phyloP scores from a whole-genome alignment of 1,140 invertebrate species.

The Cardiocondyla obscurior region DNA sequence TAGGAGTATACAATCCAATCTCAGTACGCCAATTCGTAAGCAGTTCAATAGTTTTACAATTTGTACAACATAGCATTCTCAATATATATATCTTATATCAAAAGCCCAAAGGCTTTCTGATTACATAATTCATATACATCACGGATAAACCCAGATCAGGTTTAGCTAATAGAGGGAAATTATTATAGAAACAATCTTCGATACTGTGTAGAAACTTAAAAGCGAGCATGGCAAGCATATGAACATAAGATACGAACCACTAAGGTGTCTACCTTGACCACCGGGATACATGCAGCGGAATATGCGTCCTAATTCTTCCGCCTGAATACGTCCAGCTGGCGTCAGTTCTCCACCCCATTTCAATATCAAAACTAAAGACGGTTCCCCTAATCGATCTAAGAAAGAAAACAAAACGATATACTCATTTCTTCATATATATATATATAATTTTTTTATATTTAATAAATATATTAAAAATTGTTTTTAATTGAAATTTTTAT shows the following conservation, averaged over 20 bases:
- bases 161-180: constrained; percentile 59
- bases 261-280: constrained; percentile 92
- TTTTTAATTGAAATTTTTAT: no score
- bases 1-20: not conserved
- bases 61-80: constrained; percentile 18
- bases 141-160: constrained; percentile 20
- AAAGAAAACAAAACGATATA: constrained; percentile 36
- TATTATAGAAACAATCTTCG: constrained; percentile 47
- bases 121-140: not conserved
- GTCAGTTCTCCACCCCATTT: constrained; percentile 99
- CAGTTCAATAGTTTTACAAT: not conserved
- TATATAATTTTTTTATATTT: constrained; percentile 1
- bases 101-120: constrained; percentile 1
- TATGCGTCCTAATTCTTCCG: constrained; percentile 98
- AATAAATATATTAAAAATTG: not conserved
- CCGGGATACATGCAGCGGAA: constrained; percentile 99
- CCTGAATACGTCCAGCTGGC: constrained; percentile 98
- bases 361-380: constrained; percentile 96
- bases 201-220: constrained; percentile 57
- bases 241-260: constrained; percentile 86
- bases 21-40: not conserved
- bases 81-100: constrained; percentile 9
- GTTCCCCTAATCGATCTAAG: constrained; percentile 92
- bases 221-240: constrained; percentile 81
- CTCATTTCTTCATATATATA: not conserved